Conservation (phyloP, 2,113 vertebrate species). For the Rhombomys opimus region DNA sequence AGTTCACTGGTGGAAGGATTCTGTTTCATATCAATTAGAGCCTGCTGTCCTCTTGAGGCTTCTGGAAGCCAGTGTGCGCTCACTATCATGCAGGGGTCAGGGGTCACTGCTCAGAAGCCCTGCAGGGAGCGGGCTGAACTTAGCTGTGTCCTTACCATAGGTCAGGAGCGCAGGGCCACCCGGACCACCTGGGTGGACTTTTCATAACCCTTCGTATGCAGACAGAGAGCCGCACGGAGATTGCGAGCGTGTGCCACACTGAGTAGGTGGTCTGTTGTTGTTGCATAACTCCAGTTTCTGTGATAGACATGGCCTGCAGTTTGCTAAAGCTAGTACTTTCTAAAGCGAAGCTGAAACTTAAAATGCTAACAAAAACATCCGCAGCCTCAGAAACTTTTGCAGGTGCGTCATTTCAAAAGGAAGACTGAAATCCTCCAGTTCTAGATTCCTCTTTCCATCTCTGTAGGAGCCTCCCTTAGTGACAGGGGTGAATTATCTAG, state of each 20-base stretch:
- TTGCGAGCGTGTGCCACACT: not conserved
- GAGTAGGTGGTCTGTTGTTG: not conserved
- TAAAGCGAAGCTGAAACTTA: conserved; percentile 27
- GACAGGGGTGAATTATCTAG: not conserved
- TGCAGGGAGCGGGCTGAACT: not conserved
- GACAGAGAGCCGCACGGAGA: not conserved
- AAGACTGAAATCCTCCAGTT: not conserved
- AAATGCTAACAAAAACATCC: not conserved
- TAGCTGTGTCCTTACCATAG: not conserved
- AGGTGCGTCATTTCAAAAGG: not conserved
- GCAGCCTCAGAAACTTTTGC: not conserved
- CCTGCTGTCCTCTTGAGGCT: not conserved
- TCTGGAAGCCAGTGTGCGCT: not conserved
- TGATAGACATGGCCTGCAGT: not conserved
- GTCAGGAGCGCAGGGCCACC: not conserved
- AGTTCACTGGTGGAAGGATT: not conserved
- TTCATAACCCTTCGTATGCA: not conserved
- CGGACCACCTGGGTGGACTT: not conserved
- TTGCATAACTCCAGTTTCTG: not conserved
- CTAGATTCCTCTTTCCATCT: not conserved
- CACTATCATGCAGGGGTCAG: not conserved
- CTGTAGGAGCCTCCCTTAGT: not conserved
- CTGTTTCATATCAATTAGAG: not conserved
- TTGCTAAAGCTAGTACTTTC: conserved; percentile 16
- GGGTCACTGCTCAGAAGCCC: not conserved